Conservation (phyloP, 2,888 invertebrate species). For the Buathra laborator region DNA sequence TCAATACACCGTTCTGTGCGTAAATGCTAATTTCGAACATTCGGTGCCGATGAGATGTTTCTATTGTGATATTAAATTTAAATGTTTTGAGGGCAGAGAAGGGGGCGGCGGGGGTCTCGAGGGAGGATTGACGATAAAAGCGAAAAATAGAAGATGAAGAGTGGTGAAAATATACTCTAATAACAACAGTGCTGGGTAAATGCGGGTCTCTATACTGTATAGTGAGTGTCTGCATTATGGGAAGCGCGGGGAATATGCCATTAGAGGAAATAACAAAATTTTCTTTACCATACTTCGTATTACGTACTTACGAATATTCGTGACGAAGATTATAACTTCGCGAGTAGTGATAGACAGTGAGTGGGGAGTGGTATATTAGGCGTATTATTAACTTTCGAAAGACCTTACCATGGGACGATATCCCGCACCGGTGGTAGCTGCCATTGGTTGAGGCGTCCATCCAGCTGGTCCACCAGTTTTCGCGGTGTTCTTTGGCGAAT, state of each 20-base stretch:
- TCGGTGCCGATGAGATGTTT: conserved; percentile 47
- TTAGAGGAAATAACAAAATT: conserved; percentile 33
- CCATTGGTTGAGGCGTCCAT: conserved; percentile 96
- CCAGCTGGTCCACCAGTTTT: conserved; percentile 90
- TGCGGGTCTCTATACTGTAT: conserved; percentile 29
- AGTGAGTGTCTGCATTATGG: conserved; percentile 30
- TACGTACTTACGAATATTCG: conserved; percentile 66
- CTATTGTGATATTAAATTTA: conserved; percentile 20
- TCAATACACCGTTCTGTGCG: conserved; percentile 29
- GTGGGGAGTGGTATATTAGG: background rate
- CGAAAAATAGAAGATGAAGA: conserved; percentile 16
- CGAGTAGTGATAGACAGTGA: conserved; percentile 11
- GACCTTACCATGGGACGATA: conserved; percentile 94
- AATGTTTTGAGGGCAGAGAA: background rate
- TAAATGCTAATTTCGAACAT: conserved; percentile 1
- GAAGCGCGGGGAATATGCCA: conserved; percentile 52
- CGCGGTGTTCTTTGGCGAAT: conserved; percentile 94
- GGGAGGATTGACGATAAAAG: conserved; percentile 53
- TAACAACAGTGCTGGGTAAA: conserved; percentile 54
- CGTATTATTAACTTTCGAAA: conserved; percentile 23
- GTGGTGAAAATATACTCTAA: conserved; percentile 22
- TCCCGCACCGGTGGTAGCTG: conserved; percentile 94
- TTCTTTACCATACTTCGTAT: conserved; percentile 4
- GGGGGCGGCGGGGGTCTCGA: background rate
- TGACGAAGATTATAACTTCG: conserved; percentile 50